Percentiles rank a stretch among this genome's conserved stretches.
These are phyloP conservation scores for Galaxias olidus DNA, from an alignment of 2,797 vertebrate species.

Conservation along the genomic window DNA sequence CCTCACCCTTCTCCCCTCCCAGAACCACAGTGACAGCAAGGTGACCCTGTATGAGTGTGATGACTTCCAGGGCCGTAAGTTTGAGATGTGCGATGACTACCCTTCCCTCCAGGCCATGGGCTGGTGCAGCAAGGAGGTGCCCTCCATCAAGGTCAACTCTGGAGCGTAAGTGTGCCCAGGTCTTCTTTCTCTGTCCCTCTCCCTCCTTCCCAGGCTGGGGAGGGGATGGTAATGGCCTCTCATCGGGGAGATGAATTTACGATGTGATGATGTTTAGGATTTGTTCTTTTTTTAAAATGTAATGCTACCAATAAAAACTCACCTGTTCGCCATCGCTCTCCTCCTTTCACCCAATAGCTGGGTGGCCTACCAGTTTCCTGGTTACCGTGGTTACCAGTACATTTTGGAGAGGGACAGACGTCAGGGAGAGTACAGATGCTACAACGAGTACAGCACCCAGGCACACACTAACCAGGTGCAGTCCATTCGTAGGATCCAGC, in stretches of 20 bases:
- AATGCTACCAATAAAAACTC: no score
- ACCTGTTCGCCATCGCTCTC: neutral
- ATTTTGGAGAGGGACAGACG: constrained; percentile 93
- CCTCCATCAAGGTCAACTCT: constrained; percentile 92
- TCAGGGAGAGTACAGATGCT: constrained; percentile 92
- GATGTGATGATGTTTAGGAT: no score
- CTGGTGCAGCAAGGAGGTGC: constrained; percentile 94
- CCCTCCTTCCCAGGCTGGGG: neutral
- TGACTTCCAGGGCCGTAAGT: constrained; percentile 94
- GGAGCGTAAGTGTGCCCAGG: constrained; percentile 84
- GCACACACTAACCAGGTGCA: constrained; percentile 97
- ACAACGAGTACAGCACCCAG: constrained; percentile 93
- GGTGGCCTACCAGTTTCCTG: constrained; percentile 97
- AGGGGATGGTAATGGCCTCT: neutral
- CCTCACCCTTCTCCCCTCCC: constrained; percentile 9
- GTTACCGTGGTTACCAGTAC: constrained; percentile 97
- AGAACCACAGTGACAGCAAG: constrained; percentile 90
- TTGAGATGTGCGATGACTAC: constrained; percentile 94
- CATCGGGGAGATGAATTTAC: no score
- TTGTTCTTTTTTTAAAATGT: no score
- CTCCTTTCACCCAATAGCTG: constrained; percentile 72
- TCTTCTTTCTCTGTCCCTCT: neutral
- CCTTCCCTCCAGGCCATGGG: constrained; percentile 96
- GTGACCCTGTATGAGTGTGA: constrained; percentile 89
- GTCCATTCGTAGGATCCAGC: constrained; percentile 95